phyloP scores from a whole-genome alignment of 2,888 invertebrate species.

The Leptinotarsa tumamoca region DNA sequence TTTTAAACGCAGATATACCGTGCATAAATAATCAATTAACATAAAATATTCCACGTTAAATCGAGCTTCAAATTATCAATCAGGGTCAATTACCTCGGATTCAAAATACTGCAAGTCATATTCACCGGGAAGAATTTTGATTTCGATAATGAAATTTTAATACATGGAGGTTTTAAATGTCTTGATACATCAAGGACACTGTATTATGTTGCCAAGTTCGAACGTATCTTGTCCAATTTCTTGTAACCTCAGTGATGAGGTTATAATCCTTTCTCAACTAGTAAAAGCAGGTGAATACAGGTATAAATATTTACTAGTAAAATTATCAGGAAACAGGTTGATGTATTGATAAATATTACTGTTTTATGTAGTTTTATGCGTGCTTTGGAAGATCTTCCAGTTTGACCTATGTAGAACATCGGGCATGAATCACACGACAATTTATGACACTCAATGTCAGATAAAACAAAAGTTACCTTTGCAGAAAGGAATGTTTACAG shows the following conservation, averaged over 20 bases:
- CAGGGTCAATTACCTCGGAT: slow-evolving; percentile 11
- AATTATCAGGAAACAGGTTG: too few relatives aligned
- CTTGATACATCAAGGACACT: background rate
- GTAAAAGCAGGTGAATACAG: too few relatives aligned
- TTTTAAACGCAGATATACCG: slow-evolving; percentile 1
- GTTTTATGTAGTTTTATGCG: too few relatives aligned
- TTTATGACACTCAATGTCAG: too few relatives aligned
- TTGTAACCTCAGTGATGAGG: background rate
- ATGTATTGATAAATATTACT: too few relatives aligned
- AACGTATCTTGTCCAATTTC: background rate
- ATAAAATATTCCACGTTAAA: slow-evolving; percentile 17
- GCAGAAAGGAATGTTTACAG: too few relatives aligned
- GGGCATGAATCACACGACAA: too few relatives aligned
- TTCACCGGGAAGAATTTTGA: background rate
- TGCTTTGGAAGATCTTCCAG: too few relatives aligned
- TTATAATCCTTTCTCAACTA: too few relatives aligned
- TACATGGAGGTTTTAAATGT: background rate
- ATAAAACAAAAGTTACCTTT: too few relatives aligned
- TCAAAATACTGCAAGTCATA: slow-evolving; percentile 19
- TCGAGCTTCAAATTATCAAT: slow-evolving; percentile 16
- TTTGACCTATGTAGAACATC: too few relatives aligned
- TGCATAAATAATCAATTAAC: slow-evolving; percentile 16
- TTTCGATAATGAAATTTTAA: background rate
- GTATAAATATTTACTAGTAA: too few relatives aligned
- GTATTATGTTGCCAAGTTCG: background rate